Base-by-base conservation (phyloP, 2,797 vertebrate species). In the Oreochromis grahami region DNA sequence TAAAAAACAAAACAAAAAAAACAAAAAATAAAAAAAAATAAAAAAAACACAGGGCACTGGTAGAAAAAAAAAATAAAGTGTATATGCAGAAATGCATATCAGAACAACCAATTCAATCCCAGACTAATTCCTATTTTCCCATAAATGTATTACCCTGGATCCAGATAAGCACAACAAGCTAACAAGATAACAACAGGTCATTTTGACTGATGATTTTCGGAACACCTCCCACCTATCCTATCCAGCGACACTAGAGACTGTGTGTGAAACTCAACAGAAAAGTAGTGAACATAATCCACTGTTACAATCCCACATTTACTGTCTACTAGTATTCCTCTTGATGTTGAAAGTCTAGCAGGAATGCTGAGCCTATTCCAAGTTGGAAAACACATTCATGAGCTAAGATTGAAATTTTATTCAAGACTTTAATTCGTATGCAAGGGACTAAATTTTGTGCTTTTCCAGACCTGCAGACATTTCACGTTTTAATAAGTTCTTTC, bases 161-260 rank as follows among this genome's bases (percentile, higher is more conserved):
- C 14, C 68, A 72, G 14, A 72, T 17, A 45, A 70, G 14, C 41
- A 45, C 60, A 65, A 63, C 29, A n/a, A 38, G 19, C 60, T 65
- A n/a, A 65, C 19, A 65, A 14, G 4, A 65, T 63, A 36, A 63
- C 4, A 68, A 41, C 7, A 68, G n/a, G 5, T 63, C 17, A 63
- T 19, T 63, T 63, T 63, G 34, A 7, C 32, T 12, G 58, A 63
- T 8, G 36, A 41, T 21, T 41, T 65, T 65, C 1, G 2, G 19
- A 65, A 68, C 21, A 0, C 12, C 63, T 15, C 21, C 38, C 63
- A 68, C 24, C 24, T 24, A 24, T 24, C 0, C n/a, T 41, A 24
- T 68, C 12, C n/a, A 68, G 63, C 1, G 1, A 68, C 63, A 68
- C 10, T 41, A 41, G 19, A 4, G 7, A 9, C 60, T 13, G 12